Conservation (phyloP, 1,140 invertebrate species). For the Mactra quadrangularis region DNA sequence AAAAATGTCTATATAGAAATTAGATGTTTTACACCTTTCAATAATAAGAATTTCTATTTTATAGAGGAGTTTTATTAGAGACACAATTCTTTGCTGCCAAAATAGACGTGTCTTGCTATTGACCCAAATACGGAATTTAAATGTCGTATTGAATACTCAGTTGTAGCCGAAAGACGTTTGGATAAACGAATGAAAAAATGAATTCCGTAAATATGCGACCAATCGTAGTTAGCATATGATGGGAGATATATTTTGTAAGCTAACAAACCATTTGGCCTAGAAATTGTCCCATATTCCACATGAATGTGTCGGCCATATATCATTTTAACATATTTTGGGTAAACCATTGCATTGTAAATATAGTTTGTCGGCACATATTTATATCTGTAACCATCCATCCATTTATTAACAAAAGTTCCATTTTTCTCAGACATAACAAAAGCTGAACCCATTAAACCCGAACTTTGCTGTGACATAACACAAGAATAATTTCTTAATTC, state of each 20-base stretch:
- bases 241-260: constrained; percentile 43
- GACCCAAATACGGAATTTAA: constrained; percentile 34
- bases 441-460: constrained; percentile 60
- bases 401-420: constrained; percentile 51
- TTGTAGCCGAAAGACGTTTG: constrained; percentile 6
- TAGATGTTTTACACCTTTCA: too few relatives aligned
- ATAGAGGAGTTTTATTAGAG: too few relatives aligned
- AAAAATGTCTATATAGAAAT: too few relatives aligned
- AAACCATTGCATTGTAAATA: constrained; percentile 46
- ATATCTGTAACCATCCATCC: constrained; percentile 40
- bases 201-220: constrained; percentile 65
- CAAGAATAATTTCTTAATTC: constrained; percentile 53
- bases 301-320: constrained; percentile 46
- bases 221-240: constrained; percentile 51
- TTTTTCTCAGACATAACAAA: constrained; percentile 60
- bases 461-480: constrained; percentile 60
- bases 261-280: constrained; percentile 61
- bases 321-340: constrained; percentile 47
- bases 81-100: too few relatives aligned
- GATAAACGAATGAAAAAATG: constrained; percentile 54
- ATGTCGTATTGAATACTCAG: neutral
- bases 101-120: too few relatives aligned
- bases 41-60: too few relatives aligned
- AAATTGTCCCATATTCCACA: constrained; percentile 59
- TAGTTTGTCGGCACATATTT: constrained; percentile 29